Percentiles rank a stretch among this genome's conserved stretches.
These are phyloP conservation scores for Stenopsyche tienmushanensis DNA, from an alignment of 1,140 invertebrate species.

Conservation along the genomic window DNA sequence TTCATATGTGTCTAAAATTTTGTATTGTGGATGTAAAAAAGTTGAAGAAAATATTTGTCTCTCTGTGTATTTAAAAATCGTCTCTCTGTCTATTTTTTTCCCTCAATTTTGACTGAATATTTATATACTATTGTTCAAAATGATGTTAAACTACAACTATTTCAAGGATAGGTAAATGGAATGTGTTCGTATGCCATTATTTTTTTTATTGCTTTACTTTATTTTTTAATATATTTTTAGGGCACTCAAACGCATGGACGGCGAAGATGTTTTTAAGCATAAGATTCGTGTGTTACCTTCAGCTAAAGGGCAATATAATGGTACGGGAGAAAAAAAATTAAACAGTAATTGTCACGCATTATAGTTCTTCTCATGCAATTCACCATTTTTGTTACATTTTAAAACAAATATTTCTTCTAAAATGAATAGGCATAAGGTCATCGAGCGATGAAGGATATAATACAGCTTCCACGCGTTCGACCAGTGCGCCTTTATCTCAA, in stretches of 20 bases:
- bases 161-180: constrained; percentile 42
- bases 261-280: constrained; percentile 78
- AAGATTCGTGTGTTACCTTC: constrained; percentile 60
- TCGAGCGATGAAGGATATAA: constrained; percentile 57
- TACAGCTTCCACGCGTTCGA: constrained; percentile 43
- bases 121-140: no score
- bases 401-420: no score
- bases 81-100: no score
- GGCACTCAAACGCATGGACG: constrained; percentile 82
- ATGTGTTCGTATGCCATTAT: background rate
- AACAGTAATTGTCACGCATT: background rate
- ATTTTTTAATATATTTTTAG: constrained; percentile 53
- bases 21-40: no score
- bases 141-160: constrained; percentile 39
- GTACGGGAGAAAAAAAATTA: no score
- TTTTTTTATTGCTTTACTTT: constrained; percentile 24
- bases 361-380: background rate
- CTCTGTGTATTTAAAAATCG: no score
- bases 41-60: no score
- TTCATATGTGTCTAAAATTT: no score
- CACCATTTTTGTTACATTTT: no score
- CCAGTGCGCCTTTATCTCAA: constrained; percentile 26
- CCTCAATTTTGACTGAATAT: no score
- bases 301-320: constrained; percentile 31
- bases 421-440: constrained; percentile 34